Percentiles rank a stretch among this genome's conserved stretches.
Conservation (phyloP, 2,797 vertebrate species). For the Pseudochaenichthys georgianus region DNA sequence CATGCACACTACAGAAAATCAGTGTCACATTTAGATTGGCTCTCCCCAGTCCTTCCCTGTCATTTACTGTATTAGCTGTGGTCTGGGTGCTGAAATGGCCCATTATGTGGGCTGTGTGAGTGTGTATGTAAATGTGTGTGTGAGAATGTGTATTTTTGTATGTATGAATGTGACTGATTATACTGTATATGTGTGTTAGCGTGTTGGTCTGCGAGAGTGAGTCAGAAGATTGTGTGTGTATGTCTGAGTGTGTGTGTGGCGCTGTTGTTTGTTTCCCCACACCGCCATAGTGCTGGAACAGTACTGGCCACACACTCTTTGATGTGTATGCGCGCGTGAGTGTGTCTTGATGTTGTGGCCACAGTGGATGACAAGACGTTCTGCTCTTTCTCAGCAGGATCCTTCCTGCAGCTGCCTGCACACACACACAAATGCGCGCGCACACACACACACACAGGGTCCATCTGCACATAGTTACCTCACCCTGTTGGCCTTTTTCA, state of each 20-base stretch:
- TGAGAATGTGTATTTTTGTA: constrained; percentile 53
- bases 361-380: constrained; percentile 78
- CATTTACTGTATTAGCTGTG: constrained; percentile 87
- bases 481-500: constrained; percentile 66
- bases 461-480: constrained; percentile 81
- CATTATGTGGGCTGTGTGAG: constrained; percentile 78
- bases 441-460: constrained; percentile 43
- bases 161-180: constrained; percentile 72
- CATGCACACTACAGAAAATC: constrained; percentile 66
- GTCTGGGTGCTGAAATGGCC: constrained; percentile 84
- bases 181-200: constrained; percentile 56
- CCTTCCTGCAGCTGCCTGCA: constrained; percentile 76
- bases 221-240: constrained; percentile 40
- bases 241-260: constrained; percentile 34
- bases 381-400: constrained; percentile 79
- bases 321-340: constrained; percentile 49
- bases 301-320: constrained; percentile 73
- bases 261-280: constrained; percentile 79
- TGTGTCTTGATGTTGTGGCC: constrained; percentile 74
- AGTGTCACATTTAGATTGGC: constrained; percentile 77
- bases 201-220: constrained; percentile 44
- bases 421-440: constrained; percentile 48
- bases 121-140: constrained; percentile 50
- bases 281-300: constrained; percentile 61
- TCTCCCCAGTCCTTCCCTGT: constrained; percentile 75